Conservation (phyloP, 2,797 vertebrate genomes). For the Sebastes variabilis region DNA sequence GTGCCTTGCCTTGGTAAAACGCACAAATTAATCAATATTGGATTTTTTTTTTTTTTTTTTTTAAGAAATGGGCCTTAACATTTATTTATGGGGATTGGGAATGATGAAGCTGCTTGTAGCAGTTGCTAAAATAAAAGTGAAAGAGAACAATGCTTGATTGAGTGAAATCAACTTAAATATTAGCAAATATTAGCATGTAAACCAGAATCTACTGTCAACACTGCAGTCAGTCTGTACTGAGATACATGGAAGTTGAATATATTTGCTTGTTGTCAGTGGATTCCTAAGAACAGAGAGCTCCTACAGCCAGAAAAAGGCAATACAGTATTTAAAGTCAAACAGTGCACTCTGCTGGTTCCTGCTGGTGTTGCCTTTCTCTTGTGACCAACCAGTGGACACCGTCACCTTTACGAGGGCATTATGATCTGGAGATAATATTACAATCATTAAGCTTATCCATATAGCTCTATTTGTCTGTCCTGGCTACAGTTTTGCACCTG, state of each 20-base stretch:
- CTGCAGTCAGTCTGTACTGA: slow-evolving; percentile 11
- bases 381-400: not conserved
- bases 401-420: slow-evolving; percentile 19
- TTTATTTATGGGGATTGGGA: slow-evolving; percentile 7
- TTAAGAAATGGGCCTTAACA: slow-evolving; percentile 27
- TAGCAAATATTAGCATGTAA: slow-evolving; percentile 59
- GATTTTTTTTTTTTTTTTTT: not conserved
- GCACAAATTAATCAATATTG: slow-evolving; percentile 69
- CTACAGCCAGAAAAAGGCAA: slow-evolving; percentile 17
- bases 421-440: slow-evolving; percentile 22
- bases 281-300: slow-evolving; percentile 9
- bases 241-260: slow-evolving; percentile 18
- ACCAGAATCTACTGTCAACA: slow-evolving; percentile 22
- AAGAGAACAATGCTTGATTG: slow-evolving; percentile 21
- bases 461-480: slow-evolving; percentile 16
- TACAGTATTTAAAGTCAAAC: slow-evolving; percentile 39
- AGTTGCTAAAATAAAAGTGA: slow-evolving; percentile 12
- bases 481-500: slow-evolving; percentile 43
- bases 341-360: slow-evolving; percentile 59
- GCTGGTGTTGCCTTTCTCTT: slow-evolving; percentile 45
- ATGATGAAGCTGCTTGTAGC: slow-evolving; percentile 27
- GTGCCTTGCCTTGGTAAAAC: slow-evolving; percentile 76
- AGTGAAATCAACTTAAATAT: slow-evolving; percentile 30
- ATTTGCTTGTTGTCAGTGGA: slow-evolving; percentile 18
- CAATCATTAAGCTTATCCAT: slow-evolving; percentile 7